phyloP scores from a whole-genome alignment of 2,113 vertebrate genomes.

The Dipodomys ordii region DNA sequence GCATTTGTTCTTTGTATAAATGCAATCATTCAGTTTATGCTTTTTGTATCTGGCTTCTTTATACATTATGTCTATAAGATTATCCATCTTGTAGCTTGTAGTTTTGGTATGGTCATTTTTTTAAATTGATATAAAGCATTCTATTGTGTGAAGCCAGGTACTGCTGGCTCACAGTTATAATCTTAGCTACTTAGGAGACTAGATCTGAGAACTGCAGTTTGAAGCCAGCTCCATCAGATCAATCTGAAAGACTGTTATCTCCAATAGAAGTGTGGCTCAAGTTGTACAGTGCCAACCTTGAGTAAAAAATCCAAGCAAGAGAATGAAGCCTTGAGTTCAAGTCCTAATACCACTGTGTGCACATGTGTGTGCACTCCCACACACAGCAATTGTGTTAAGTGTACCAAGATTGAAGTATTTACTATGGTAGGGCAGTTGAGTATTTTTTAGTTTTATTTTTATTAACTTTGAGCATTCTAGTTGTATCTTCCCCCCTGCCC shows the following conservation, averaged over 20 bases:
- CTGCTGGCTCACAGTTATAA: no score
- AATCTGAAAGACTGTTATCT: no score
- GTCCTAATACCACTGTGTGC: no score
- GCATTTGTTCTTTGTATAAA: neutral
- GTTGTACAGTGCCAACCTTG: no score
- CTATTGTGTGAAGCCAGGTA: neutral
- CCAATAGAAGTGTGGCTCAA: no score
- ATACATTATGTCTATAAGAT: neutral
- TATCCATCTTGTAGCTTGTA: neutral
- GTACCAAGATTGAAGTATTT: neutral
- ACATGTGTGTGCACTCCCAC: no score
- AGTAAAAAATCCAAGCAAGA: no score
- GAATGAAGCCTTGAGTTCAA: no score
- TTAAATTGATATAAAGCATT: neutral
- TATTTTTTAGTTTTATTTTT: slow-evolving; percentile 15
- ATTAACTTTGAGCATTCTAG: neutral
- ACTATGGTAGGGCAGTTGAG: neutral
- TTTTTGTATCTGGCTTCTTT: slow-evolving; percentile 17
- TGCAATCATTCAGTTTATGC: neutral
- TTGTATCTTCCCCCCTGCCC: neutral
- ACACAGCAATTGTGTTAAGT: neutral
- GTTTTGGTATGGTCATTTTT: neutral
- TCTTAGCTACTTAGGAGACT: no score
- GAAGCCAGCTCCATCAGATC: no score
- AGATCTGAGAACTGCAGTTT: no score